Evolutionary conservation across 2,797 vertebrate species (phyloP), one percentile per base, ranked within the genome.

Genomic region (Steatocranus sp.): DNA sequence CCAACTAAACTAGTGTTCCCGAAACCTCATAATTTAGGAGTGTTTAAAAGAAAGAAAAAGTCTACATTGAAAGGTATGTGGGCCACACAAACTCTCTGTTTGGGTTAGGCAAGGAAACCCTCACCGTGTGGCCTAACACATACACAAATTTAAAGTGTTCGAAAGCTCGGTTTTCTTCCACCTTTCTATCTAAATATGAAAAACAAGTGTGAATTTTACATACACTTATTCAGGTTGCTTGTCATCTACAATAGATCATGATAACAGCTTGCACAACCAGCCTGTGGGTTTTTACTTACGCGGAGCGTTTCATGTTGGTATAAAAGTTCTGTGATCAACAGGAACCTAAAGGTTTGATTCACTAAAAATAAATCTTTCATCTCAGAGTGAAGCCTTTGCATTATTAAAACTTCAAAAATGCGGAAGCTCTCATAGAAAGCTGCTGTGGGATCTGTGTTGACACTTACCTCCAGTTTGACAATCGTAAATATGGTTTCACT

Each of bases 401-500:
- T 32, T 3, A n/a, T 48, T 30, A 48, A 30, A 48, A n/a, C 15
- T 30, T 48, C 6, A 46, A 30, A 73, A 73, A 27, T 46, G 41
- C 0, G 1, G 23, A 70, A 46, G 5, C 38, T 43, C 4, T 1
- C 38, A 18, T 18, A 18, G 38, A 48, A 30, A 73, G 43, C 25
- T n/a, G 68, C 68, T 18, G 25, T 73, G 68, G 68, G 68, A 73
- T 73, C 68, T 48, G 25, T 8, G 25, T 0, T 30, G 68, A n/a
- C 68, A n/a, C 41, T n/a, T n/a, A 48, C 68, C 25, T 73, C 15
- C 25, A 48, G 41, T 73, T 46, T 73, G 41, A 73, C 41, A 43
- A 43, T 1, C 25, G 30, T 48, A 30, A 73, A 73, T 11, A 30
- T 12, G 68, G 0, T 0, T 0, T 30, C 68, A 30, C 41, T 0